phyloP scores from a whole-genome alignment of 2,797 vertebrate species.

The Discoglossus pictus region DNA sequence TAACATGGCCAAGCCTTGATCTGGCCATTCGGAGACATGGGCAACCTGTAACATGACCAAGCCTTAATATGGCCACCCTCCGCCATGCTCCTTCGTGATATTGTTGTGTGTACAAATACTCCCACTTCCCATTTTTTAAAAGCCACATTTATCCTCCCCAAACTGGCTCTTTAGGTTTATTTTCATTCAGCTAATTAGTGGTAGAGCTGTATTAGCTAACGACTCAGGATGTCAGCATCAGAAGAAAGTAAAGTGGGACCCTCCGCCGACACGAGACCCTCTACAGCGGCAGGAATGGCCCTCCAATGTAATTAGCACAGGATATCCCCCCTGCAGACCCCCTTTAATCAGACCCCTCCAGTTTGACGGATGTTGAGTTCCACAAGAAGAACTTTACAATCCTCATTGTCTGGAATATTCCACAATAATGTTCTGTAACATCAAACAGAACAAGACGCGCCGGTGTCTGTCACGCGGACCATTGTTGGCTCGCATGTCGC shows the following conservation, averaged over 20 bases:
- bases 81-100: too few relatives aligned
- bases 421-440: slow-evolving; percentile 46
- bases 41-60: too few relatives aligned
- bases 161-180: too few relatives aligned
- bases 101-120: too few relatives aligned
- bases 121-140: too few relatives aligned
- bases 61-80: too few relatives aligned
- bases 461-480: slow-evolving; percentile 23
- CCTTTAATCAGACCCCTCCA: slow-evolving; percentile 46
- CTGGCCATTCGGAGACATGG: too few relatives aligned
- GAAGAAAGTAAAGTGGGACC: slow-evolving; percentile 32
- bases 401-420: slow-evolving; percentile 46
- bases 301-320: slow-evolving; percentile 48
- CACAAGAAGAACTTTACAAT: slow-evolving; percentile 41
- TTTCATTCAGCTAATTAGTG: slow-evolving; percentile 23
- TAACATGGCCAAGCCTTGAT: too few relatives aligned
- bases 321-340: slow-evolving; percentile 48
- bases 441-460: slow-evolving; percentile 39
- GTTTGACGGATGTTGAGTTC: slow-evolving; percentile 44
- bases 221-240: slow-evolving; percentile 32
- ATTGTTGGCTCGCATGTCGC: too few relatives aligned
- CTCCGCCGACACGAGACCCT: slow-evolving; percentile 33
- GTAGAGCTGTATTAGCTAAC: slow-evolving; percentile 10
- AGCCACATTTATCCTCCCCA: too few relatives aligned
- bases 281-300: slow-evolving; percentile 49